Evolutionary conservation across 2,888 invertebrate genomes (phyloP), one percentile per base, ranked within the genome.

Genomic region (Mesopsocus fuscifrons): DNA sequence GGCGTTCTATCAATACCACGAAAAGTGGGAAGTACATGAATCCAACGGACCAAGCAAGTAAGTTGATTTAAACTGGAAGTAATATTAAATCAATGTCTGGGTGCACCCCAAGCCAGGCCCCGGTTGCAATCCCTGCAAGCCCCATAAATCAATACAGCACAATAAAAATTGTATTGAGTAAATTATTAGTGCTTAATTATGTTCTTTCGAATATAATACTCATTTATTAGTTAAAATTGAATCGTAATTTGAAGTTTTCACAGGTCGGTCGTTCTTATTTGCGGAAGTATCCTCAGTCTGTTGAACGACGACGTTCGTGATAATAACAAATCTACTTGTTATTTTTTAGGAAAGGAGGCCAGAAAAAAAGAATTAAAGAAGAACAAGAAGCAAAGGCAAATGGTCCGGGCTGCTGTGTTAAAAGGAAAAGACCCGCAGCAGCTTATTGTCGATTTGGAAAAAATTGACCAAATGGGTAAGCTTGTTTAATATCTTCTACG

Each of bases 21-120:
- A 97, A 97, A 71, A 94, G 94, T 88, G 97, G 97, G 61, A 95
- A 95, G 74, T 95, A 91, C 57, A 97, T 98, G 95, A 98, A 98
- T 65, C 97, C 97, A 32, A 97, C 97, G 3, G 97, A 98, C 64
- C 95, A 95, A 78, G 94, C 94, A 46, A 72, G 95, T 89, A 75
- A 80, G 89, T 80, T 55, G 52, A 44, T 17, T 40, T 42, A 40
- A 43, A 41, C 15, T 13, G 32, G 20, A 30, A 9, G 20, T 44
- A 15, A 47, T 34, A 21, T 41, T 21, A 18, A 13, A 41, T 15
- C 33, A n/a, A n/a, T n/a, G n/a, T n/a, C n/a, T n/a, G n/a, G n/a
- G n/a, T n/a, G n/a, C n/a, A n/a, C n/a, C n/a, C n/a, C n/a, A n/a
- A n/a, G n/a, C n/a, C n/a, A n/a, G n/a, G n/a, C n/a, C n/a, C n/a